Evolutionary conservation across 1,140 invertebrate species (phyloP).

Genomic region (Magallana angulata): DNA sequence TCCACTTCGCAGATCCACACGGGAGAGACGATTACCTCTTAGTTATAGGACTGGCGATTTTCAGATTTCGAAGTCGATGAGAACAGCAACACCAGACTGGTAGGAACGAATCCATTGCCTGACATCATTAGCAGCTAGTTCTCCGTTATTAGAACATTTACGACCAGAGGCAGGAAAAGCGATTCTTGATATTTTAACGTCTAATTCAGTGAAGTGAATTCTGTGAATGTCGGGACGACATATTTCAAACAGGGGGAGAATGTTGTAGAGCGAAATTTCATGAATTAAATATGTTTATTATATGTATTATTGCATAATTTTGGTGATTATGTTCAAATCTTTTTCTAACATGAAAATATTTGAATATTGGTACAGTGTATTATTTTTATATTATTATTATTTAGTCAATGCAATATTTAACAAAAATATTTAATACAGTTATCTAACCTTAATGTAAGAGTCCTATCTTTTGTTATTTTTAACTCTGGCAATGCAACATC

Average conservation of each 20-base stretch:
- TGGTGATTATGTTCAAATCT: too few relatives aligned
- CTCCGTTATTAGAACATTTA: slow-evolving; percentile 27
- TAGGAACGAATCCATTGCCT: slow-evolving; percentile 3
- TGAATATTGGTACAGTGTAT: too few relatives aligned
- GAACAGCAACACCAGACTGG: slow-evolving; percentile 11
- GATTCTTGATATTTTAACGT: slow-evolving; percentile 40
- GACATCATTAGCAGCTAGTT: slow-evolving; percentile 12
- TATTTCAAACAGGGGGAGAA: slow-evolving; percentile 40
- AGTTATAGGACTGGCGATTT: slow-evolving; percentile 33
- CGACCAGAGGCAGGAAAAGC: slow-evolving; percentile 34
- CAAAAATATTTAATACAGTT: too few relatives aligned
- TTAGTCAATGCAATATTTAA: too few relatives aligned
- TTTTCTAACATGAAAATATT: too few relatives aligned
- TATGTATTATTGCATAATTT: too few relatives aligned
- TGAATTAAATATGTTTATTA: too few relatives aligned
- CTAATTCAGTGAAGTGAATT: slow-evolving; percentile 23
- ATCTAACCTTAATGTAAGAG: too few relatives aligned
- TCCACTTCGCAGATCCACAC: slow-evolving; percentile 34
- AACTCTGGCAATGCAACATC: too few relatives aligned
- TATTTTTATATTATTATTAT: too few relatives aligned
- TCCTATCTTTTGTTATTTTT: too few relatives aligned
- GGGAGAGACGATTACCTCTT: slow-evolving; percentile 21
- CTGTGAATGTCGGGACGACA: slow-evolving; percentile 38
- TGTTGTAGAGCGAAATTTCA: too few relatives aligned
- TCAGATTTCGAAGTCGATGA: slow-evolving; percentile 34